Evolutionary conservation across 2,797 vertebrate genomes (phyloP), one percentile per base, ranked within the genome.

Genomic region (Sebastiscus tertius): DNA sequence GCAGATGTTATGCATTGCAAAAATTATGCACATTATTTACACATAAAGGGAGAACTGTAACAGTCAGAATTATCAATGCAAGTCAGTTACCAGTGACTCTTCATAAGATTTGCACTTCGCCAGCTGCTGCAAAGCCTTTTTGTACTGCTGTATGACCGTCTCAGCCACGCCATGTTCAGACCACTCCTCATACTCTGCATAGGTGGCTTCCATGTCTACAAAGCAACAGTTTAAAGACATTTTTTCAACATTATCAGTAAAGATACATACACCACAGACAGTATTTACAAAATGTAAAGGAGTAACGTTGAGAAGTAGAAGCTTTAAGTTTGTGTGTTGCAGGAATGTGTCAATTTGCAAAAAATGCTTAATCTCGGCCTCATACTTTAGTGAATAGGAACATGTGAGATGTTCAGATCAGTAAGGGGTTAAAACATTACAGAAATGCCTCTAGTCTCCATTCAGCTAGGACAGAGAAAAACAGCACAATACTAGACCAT

Each of bases 181-280:
- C 99, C 99, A 99, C 54, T 98, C 97, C 60, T 97, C 96, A 31
- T 99, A 99, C 73, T 99, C 99, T 3, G 96, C 96, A 63, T 96
- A 98, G 0, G 98, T 97, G 34, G 95, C 90, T 61, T 97, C 97
- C 98, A 99, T 99, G 76, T 99, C 99, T 99, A 60, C 70, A 85
- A 83, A 78, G 16, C 9, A 78, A 69, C n/a, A 76, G 13, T 54
- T 36, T 18, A 31, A 26, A 59, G 24, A 13, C 39, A 46, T 27
- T 54, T 65, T 31, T 31, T 39, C 3, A 18, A 46, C n/a, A 39
- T 13, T 2, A 49, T 58, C 11, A 64, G 11, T 33, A 11, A 42
- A 29, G 5, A 73, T 18, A n/a, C 6, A 63, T 8, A 34, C 24
- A 54, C 4, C 2, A 56, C 2, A 31, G 33, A 27, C 3, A 34